phyloP scores from a whole-genome alignment of 2,888 invertebrate genomes.

The Drosophila melanosoma region DNA sequence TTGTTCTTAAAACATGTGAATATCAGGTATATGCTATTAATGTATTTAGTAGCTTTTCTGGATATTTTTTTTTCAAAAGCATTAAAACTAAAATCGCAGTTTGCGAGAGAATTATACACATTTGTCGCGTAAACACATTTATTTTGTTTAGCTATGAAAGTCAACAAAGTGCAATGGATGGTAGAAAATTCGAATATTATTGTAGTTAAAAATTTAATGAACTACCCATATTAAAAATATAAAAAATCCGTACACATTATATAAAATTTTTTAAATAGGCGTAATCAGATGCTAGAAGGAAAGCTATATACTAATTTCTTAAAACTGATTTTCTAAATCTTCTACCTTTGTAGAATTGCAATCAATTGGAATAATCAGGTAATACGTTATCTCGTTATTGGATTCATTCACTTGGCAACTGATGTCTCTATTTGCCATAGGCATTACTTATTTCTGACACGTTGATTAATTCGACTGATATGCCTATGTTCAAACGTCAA shows the following conservation, averaged over 20 bases:
- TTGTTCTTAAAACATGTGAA: too few relatives aligned
- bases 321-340: neutral
- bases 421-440: neutral
- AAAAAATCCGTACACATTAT: neutral
- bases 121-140: neutral
- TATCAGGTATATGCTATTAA: too few relatives aligned
- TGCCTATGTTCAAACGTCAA: neutral
- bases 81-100: neutral
- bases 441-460: neutral
- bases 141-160: neutral
- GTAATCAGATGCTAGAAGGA: neutral
- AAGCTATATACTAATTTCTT: neutral
- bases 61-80: neutral
- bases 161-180: neutral
- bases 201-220: neutral
- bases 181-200: neutral
- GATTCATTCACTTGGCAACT: constrained; percentile 1
- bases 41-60: neutral
- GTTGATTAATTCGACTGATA: neutral
- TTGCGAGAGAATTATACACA: neutral
- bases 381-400: neutral
- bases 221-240: neutral
- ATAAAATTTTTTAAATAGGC: neutral
- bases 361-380: constrained; percentile 1
- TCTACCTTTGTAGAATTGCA: neutral